phyloP scores from a whole-genome alignment of 2,113 vertebrate species.

The Semnopithecus entellus region DNA sequence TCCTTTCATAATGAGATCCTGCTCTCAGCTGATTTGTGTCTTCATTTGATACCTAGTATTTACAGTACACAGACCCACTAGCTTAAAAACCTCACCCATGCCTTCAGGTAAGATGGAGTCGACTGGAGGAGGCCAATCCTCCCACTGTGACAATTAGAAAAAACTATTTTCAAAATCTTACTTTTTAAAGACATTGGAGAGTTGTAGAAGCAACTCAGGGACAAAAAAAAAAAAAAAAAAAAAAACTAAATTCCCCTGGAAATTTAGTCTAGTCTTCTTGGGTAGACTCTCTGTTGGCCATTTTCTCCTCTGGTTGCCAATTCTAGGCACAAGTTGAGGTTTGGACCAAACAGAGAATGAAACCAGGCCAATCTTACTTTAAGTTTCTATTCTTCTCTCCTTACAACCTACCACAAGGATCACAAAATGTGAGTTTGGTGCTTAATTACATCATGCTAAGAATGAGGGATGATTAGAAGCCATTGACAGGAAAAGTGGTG shows the following conservation, averaged over 20 bases:
- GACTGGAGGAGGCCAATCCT: too few relatives aligned
- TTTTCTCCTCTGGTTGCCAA: neutral
- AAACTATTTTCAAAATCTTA: too few relatives aligned
- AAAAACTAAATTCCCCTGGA: neutral
- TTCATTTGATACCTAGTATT: too few relatives aligned
- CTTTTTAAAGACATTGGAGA: neutral
- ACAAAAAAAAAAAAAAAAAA: neutral
- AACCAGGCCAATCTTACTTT: neutral
- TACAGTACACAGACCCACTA: too few relatives aligned
- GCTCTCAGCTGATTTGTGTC: too few relatives aligned
- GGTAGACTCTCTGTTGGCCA: neutral
- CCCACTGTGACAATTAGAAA: too few relatives aligned
- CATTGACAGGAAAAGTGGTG: neutral
- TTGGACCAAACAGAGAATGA: neutral
- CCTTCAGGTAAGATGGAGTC: too few relatives aligned
- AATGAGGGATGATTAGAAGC: neutral
- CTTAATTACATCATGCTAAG: neutral
- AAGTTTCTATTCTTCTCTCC: neutral
- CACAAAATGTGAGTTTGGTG: neutral
- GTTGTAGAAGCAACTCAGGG: neutral
- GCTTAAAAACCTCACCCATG: too few relatives aligned
- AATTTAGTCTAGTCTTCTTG: neutral
- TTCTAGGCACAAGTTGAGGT: neutral
- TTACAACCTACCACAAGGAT: neutral
- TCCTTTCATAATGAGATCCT: too few relatives aligned